These are phyloP conservation scores for Spicauda simplicius DNA, from an alignment of 2,888 invertebrate genomes.

Conservation along the genomic window DNA sequence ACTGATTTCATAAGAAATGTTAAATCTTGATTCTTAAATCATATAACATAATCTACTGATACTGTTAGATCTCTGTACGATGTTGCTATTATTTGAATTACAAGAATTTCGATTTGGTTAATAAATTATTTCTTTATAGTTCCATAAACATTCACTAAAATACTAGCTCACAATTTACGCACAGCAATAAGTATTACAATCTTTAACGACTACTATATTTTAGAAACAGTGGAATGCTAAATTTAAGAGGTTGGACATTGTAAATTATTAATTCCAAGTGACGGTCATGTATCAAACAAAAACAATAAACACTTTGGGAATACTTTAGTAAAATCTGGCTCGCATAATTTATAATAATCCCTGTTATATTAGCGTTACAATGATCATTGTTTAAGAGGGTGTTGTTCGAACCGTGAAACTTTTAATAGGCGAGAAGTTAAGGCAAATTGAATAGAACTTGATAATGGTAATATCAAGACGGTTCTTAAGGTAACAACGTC, in stretches of 20 bases:
- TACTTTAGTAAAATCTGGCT: conserved; percentile 31
- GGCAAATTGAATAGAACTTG: conserved; percentile 60
- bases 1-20: too few species aligned
- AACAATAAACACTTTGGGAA: neutral
- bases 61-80: too few species aligned
- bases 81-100: too few species aligned
- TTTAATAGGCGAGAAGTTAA: conserved; percentile 72
- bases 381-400: conserved; percentile 66
- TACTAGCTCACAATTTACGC: neutral
- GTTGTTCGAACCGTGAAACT: conserved; percentile 68
- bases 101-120: too few species aligned
- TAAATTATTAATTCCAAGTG: conserved; percentile 9
- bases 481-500: conserved; percentile 36
- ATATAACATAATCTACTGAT: too few species aligned
- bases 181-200: neutral
- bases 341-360: conserved; percentile 63
- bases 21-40: too few species aligned
- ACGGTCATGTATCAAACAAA: conserved; percentile 7
- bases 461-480: conserved; percentile 41
- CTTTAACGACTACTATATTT: too few species aligned
- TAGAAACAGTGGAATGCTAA: neutral
- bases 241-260: neutral
- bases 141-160: neutral
- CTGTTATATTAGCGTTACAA: conserved; percentile 62
- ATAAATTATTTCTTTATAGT: neutral